Evolutionary conservation across 1,140 invertebrate genomes (phyloP).

Genomic region (Eupristina koningsbergeri): DNA sequence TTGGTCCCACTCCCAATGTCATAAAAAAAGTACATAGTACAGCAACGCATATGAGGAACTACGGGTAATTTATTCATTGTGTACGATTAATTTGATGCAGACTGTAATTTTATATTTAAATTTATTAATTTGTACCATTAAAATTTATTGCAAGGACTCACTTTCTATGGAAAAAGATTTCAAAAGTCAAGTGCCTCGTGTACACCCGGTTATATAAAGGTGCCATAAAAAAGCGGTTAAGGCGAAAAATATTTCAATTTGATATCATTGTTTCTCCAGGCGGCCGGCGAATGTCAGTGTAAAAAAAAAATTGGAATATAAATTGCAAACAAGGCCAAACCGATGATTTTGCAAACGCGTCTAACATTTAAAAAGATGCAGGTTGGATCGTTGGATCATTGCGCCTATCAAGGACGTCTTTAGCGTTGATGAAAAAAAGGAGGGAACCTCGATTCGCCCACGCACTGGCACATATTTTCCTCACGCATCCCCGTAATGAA

Average conservation of each 20-base stretch:
- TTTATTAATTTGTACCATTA: no score
- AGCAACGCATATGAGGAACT: no score
- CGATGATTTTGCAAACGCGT: slow-evolving; percentile 2
- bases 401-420: background rate
- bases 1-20: no score
- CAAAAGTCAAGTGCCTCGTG: no score
- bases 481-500: no score
- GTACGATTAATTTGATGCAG: no score
- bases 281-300: background rate
- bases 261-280: background rate
- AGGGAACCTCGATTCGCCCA: background rate
- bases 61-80: no score
- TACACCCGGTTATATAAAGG: background rate
- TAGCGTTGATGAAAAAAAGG: background rate
- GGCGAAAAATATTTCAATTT: background rate
- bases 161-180: no score
- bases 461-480: no score
- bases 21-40: no score
- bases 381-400: background rate
- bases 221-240: background rate
- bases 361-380: background rate
- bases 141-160: no score
- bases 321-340: slow-evolving; percentile 12
- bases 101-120: no score
- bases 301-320: background rate